Evolutionary conservation across 2,797 vertebrate genomes (phyloP), one percentile per base, ranked within the genome.

Genomic region (Percopsis omiscomaycus): DNA sequence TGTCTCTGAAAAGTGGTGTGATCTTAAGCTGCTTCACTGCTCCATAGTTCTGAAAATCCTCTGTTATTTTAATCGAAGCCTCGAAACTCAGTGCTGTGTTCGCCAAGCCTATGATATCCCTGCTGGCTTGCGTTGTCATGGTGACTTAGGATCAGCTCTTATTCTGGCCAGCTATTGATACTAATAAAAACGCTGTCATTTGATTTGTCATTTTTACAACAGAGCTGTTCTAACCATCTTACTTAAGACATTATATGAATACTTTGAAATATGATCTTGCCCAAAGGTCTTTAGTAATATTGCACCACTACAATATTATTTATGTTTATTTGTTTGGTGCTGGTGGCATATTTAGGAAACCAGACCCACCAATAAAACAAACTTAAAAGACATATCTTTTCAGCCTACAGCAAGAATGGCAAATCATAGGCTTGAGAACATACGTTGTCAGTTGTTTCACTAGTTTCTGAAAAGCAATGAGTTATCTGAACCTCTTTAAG

Each of bases 41-140:
- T 59, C 2, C 70, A 27, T 76, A 68, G 37, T 69, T 58, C 11
- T 37, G 15, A 57, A 32, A 71, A 68, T 69, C 65, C 54, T 22
- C 45, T 66, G 49, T 51, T 12, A 49, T 70, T 68, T 5, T 22
- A 14, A 2, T 46, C 9, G 71, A 32, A 75, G 79, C 56, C 53
- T 64, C 47, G 42, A n/a, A n/a, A 30, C 46, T 74, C 37, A 45
- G 47, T 49, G 49, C 55, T 69, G 64, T 28, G 42, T 72, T 30
- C 46, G 55, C 11, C 22, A 49, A 42, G 50, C 22, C 22, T 22
- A 29, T 32, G 4, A 10, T 49, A 16, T 67, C 12, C 22, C 69
- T 29, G 57, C 14, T 52, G 53, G 53, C 46, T 50, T 4, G 53
- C 27, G 56, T 15, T 58, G 50, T 6, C 2, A 46, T 12, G 27